Percentiles rank a stretch among this genome's conserved stretches.
phyloP scores from a whole-genome alignment of 2,888 invertebrate species.

The Colletes collaris region DNA sequence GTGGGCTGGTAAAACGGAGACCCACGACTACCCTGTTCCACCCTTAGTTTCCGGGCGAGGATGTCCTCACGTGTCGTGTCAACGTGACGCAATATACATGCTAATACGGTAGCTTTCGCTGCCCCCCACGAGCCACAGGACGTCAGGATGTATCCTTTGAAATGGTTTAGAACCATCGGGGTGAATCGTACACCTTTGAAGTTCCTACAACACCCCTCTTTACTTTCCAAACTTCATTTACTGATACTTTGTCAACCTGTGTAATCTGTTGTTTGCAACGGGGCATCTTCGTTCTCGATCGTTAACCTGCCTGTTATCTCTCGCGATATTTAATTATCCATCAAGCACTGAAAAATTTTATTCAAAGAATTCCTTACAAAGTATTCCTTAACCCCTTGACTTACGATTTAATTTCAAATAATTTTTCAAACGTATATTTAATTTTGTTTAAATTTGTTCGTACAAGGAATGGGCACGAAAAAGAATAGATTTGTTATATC shows the following conservation, averaged over 20 bases:
- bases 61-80: slow-evolving; percentile 61
- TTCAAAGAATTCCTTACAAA: too few species aligned
- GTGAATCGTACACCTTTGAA: slow-evolving; percentile 42
- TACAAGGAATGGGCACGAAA: too few species aligned
- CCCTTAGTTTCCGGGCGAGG: slow-evolving; percentile 56
- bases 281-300: too few species aligned
- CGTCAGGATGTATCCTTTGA: slow-evolving; percentile 55
- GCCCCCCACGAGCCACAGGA: slow-evolving; percentile 55
- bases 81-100: slow-evolving; percentile 75
- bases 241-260: slow-evolving; percentile 24
- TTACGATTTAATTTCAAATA: too few species aligned
- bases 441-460: too few species aligned
- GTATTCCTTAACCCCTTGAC: too few species aligned
- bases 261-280: slow-evolving; percentile 20
- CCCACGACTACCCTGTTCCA: slow-evolving; percentile 27
- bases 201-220: slow-evolving; percentile 11
- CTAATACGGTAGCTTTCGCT: slow-evolving; percentile 69
- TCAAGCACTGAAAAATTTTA: too few species aligned
- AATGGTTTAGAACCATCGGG: slow-evolving; percentile 33
- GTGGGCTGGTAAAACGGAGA: slow-evolving; percentile 50
- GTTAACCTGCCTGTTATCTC: too few species aligned
- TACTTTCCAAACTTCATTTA: slow-evolving; percentile 20
- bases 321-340: too few species aligned
- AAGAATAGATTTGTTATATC: too few species aligned
- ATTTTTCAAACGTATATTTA: too few species aligned